These are phyloP conservation scores for Nylanderia fulva DNA, from an alignment of 1,140 invertebrate species.

Conservation along the genomic window DNA sequence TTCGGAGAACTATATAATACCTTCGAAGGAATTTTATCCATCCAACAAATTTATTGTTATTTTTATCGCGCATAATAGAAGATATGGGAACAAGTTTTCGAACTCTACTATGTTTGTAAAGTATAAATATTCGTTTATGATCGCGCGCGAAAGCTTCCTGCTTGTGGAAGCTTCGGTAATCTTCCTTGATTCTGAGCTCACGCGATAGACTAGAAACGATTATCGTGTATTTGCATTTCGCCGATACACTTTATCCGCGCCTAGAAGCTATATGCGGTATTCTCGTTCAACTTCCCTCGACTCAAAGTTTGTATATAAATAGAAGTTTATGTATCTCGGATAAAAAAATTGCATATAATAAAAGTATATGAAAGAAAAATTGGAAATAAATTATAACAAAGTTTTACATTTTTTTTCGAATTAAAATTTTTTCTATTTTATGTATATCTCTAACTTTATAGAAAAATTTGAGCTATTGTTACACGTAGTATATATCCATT, in stretches of 20 bases:
- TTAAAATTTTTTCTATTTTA: neutral
- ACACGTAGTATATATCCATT: too few relatives aligned
- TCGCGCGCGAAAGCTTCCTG: conserved; percentile 5
- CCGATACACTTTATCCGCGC: neutral
- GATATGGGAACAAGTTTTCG: neutral
- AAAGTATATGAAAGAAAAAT: neutral
- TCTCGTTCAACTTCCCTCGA: neutral
- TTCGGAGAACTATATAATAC: neutral
- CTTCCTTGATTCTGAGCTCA: neutral
- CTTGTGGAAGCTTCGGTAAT: neutral
- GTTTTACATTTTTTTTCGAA: neutral
- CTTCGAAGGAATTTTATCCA: neutral
- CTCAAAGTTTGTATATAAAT: neutral
- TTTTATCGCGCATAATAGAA: conserved; percentile 22
- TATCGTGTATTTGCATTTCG: conserved; percentile 22
- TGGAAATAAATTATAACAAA: neutral
- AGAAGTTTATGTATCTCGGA: neutral
- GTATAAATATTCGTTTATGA: conserved; percentile 1
- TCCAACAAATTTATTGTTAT: neutral
- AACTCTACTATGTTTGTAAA: neutral
- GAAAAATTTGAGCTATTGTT: too few relatives aligned
- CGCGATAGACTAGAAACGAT: conserved; percentile 16
- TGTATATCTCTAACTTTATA: neutral
- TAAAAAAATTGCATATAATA: too few relatives aligned
- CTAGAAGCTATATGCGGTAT: neutral